Evolutionary conservation across 2,797 vertebrate genomes (phyloP), one percentile per base, ranked within the genome.

Genomic region (Pseudochirops cupreus): DNA sequence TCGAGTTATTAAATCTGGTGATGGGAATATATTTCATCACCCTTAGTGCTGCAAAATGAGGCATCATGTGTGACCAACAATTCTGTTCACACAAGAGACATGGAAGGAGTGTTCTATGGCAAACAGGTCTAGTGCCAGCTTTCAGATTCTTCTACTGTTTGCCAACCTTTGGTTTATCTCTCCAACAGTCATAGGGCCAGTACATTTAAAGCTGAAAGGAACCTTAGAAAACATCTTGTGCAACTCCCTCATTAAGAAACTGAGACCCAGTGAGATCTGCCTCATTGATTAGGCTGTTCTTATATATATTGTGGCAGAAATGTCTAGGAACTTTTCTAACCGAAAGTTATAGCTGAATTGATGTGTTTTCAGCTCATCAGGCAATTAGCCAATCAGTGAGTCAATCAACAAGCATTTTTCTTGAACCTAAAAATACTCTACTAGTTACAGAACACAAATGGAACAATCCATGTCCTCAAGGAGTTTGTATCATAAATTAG

Each of bases 11-110:
- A 93, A 29, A 57, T 33, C 28, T n/a, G 11, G 94, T 93, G 94
- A n/a, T 92, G 24, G 29, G 74, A 91, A 14, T 97, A 62, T 94
- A 9, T 97, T 95, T 53, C 56, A 46, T 82, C 87, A 56, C 91
- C 58, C 13, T 94, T 58, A 62, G 24, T 91, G 92, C 21, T 59
- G 21, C 91, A 57, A 52, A 58, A 92, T 82, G 90, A 14, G 31
- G 54, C 31, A 39, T 4, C 1, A 50, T 9, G 5, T 7, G 26
- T 59, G 5, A 92, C 55, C 54, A 82, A 52, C 57, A 91, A 11
- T 53, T 10, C 0, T 91, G 94, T 92, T 56, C 89, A 55, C 92
- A 59, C 50, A 59, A 9, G 14, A 54, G 58, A 29, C 3, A 16
- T n/a, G 11, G 50, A 50, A 50, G 26, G 28, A 62, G 28, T 54